Conservation (phyloP, 1,140 invertebrate species). For the Zaprionus inermis region DNA sequence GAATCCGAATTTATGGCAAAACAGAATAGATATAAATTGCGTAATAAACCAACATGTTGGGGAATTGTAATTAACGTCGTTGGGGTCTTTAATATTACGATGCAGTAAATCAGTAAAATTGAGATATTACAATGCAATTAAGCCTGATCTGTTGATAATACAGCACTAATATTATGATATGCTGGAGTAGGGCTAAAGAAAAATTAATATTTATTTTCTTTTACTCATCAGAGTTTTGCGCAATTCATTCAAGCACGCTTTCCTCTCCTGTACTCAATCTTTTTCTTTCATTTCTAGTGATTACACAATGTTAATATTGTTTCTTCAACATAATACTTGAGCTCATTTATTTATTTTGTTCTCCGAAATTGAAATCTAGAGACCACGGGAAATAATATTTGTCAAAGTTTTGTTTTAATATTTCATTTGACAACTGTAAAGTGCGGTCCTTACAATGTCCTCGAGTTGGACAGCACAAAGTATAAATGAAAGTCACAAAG, state of each 20-base stretch:
- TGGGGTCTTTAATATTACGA: background rate
- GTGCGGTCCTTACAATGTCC: background rate
- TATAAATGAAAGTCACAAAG: conserved; percentile 72
- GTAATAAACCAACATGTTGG: background rate
- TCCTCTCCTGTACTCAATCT: no score
- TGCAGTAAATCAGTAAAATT: background rate
- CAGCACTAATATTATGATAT: background rate
- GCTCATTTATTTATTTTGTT: background rate
- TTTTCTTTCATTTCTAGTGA: background rate
- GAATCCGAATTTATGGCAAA: background rate
- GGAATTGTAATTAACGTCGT: background rate
- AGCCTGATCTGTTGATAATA: background rate
- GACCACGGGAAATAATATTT: conserved; percentile 20
- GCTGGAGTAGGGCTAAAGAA: background rate
- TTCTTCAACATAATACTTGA: background rate
- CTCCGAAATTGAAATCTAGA: conserved; percentile 5
- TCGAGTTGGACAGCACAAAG: conserved; percentile 40
- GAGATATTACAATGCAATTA: background rate
- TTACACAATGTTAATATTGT: background rate
- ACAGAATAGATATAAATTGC: background rate
- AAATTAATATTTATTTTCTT: background rate
- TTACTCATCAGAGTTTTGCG: background rate
- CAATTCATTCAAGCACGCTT: no score
- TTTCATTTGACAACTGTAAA: conserved; percentile 38
- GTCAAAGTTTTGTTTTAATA: conserved; percentile 28